Conservation (phyloP, 37 sponge, comb jelly and placozoan species). For the Oscarella lobularis region DNA sequence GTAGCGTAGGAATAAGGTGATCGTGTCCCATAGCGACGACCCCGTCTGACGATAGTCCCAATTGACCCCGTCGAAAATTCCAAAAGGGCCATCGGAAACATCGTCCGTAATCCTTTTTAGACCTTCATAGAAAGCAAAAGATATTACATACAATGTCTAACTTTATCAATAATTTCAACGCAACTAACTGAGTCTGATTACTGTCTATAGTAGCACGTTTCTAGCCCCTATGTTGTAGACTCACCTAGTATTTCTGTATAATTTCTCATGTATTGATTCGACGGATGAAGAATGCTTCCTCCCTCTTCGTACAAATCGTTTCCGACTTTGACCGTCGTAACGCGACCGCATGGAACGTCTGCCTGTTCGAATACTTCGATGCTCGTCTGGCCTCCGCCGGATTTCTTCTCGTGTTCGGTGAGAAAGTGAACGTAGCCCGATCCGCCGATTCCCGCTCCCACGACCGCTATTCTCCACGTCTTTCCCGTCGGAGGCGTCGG, state of each 20-base stretch:
- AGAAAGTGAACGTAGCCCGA: constrained; percentile 63
- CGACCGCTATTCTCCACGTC: constrained; percentile 37
- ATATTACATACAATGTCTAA: background rate
- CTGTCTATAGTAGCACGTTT: constrained; percentile 23
- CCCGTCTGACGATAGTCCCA: constrained; percentile 37
- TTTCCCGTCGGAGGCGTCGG: background rate
- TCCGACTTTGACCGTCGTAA: constrained; percentile 32
- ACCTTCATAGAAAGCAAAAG: background rate
- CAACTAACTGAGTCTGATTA: background rate
- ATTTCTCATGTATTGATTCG: constrained; percentile 65
- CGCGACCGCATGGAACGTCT: constrained; percentile 46
- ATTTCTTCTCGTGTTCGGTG: constrained; percentile 24
- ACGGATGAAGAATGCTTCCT: constrained; percentile 57
- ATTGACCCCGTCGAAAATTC: constrained; percentile 41
- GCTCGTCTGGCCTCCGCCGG: constrained; percentile 32
- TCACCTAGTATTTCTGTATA: constrained; percentile 40
- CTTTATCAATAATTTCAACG: background rate
- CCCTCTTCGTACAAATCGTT: constrained; percentile 66
- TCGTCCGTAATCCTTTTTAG: background rate
- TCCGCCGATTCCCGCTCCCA: constrained; percentile 75
- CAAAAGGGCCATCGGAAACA: constrained; percentile 14
- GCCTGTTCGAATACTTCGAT: constrained; percentile 55
- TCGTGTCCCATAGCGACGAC: constrained; percentile 12
- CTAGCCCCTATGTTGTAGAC: too few relatives aligned
- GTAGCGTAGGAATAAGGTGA: constrained; percentile 44